Percentiles rank a stretch among this genome's conserved stretches.
Evolutionary conservation across 2,113 vertebrate genomes (phyloP).

Genomic region (Oncorhynchus clarkii): DNA sequence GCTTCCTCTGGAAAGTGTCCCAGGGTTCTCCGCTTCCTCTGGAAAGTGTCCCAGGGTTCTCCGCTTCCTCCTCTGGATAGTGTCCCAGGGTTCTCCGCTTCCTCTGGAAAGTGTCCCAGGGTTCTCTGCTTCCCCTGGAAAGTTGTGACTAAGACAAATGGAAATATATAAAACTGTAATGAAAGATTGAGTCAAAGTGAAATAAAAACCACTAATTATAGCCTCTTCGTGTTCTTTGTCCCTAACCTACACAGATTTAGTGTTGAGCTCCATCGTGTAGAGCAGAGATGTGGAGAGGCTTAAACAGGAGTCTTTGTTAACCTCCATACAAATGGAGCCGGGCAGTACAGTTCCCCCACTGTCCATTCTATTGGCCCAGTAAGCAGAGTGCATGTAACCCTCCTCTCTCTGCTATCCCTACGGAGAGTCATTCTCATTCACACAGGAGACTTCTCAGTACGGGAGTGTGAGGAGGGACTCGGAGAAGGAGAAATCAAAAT

Average conservation of each 20-base stretch:
- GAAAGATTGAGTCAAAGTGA: too few relatives aligned
- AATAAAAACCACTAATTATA: too few relatives aligned
- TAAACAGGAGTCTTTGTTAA: constrained; percentile 57
- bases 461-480: constrained; percentile 43
- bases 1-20: not conserved
- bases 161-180: too few relatives aligned
- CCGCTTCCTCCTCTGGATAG: too few relatives aligned
- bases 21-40: not conserved
- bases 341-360: constrained; percentile 56
- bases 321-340: constrained; percentile 61
- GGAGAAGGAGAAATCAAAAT: constrained; percentile 24
- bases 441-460: constrained; percentile 50
- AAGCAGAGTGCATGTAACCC: constrained; percentile 47
- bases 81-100: too few relatives aligned
- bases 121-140: too few relatives aligned
- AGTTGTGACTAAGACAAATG: not conserved
- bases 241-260: not conserved
- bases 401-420: constrained; percentile 23
- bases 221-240: not conserved
- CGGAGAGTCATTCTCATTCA: constrained; percentile 23
- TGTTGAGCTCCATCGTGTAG: not conserved
- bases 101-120: too few relatives aligned
- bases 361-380: constrained; percentile 57
- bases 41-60: too few relatives aligned
- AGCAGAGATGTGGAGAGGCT: not conserved